These are phyloP conservation scores for Typhlomys cinereus DNA, from an alignment of 2,113 vertebrate genomes.

Conservation along the genomic window DNA sequence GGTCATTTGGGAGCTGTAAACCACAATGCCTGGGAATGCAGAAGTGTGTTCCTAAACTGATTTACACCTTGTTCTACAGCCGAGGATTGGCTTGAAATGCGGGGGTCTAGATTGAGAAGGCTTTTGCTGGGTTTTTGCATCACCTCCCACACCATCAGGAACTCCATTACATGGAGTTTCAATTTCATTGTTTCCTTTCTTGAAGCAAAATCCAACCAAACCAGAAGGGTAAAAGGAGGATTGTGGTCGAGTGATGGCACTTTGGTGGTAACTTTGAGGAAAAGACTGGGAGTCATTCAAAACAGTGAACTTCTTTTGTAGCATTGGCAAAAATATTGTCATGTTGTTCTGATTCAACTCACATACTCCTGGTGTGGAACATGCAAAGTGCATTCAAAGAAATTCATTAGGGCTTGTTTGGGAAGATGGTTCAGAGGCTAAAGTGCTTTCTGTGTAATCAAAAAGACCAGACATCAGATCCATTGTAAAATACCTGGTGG, in stretches of 20 bases:
- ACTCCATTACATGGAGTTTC: conserved; percentile 77
- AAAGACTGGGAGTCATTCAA: conserved; percentile 62
- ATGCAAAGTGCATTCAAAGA: conserved; percentile 56
- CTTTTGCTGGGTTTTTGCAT: conserved; percentile 77
- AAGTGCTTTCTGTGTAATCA: too few relatives aligned
- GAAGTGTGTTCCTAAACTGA: conserved; percentile 89
- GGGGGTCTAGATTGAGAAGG: conserved; percentile 84
- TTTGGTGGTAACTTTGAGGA: too few relatives aligned
- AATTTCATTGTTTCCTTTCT: conserved; percentile 36
- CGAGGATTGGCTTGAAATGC: conserved; percentile 84
- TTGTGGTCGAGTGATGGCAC: conserved; percentile 56
- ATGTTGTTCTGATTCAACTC: conserved; percentile 76
- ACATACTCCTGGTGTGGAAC: conserved; percentile 67
- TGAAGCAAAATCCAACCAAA: conserved; percentile 51
- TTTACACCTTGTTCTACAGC: conserved; percentile 90
- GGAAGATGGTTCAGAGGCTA: too few relatives aligned
- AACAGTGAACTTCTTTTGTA: conserved; percentile 77
- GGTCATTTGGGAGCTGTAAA: conserved; percentile 90
- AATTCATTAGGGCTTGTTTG: conserved; percentile 73
- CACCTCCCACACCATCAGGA: conserved; percentile 51
- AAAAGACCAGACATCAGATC: too few relatives aligned
- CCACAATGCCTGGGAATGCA: conserved; percentile 86
- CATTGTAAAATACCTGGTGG: too few relatives aligned
- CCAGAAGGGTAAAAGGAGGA: conserved; percentile 42
- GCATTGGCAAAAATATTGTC: conserved; percentile 74